A percentile compares a stretch with the other conserved stretches of the same genome.
Conservation (phyloP, 1,140 invertebrate species). For the Thaumatotibia leucotreta region DNA sequence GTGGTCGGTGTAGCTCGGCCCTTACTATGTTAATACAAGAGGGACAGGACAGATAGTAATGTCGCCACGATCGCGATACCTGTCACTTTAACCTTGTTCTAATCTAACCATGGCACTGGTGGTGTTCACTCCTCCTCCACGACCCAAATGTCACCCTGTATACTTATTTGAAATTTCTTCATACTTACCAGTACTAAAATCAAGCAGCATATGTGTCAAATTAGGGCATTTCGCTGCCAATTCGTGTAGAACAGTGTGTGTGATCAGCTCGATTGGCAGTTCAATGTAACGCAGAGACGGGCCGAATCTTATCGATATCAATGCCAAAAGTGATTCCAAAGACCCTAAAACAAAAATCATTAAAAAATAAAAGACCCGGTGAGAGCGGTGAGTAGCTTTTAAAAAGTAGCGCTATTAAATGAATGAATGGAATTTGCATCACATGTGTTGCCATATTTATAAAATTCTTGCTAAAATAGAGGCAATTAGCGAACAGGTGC, state of each 20-base stretch:
- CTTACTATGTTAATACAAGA: no score
- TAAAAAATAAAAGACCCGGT: no score
- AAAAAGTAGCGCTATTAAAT: neutral
- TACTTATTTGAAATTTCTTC: neutral
- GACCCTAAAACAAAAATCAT: slow-evolving; percentile 76
- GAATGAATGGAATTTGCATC: neutral
- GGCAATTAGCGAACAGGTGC: neutral
- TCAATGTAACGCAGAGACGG: slow-evolving; percentile 96
- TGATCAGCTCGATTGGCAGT: slow-evolving; percentile 98
- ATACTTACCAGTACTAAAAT: slow-evolving; percentile 90
- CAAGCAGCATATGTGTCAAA: slow-evolving; percentile 97
- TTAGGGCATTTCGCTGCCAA: slow-evolving; percentile 98
- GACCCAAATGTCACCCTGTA: no score
- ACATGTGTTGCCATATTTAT: neutral
- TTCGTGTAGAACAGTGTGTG: slow-evolving; percentile 98
- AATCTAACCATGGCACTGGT: no score
- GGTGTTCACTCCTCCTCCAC: no score
- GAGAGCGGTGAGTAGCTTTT: neutral
- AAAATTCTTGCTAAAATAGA: neutral
- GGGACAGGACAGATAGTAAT: no score
- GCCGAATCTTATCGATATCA: slow-evolving; percentile 93
- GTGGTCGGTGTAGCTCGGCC: no score
- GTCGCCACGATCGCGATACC: no score
- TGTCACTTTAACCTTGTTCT: no score
- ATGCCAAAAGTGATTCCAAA: slow-evolving; percentile 88